phyloP scores from a whole-genome alignment of 2,888 invertebrate species.

The Pteria penguin region DNA sequence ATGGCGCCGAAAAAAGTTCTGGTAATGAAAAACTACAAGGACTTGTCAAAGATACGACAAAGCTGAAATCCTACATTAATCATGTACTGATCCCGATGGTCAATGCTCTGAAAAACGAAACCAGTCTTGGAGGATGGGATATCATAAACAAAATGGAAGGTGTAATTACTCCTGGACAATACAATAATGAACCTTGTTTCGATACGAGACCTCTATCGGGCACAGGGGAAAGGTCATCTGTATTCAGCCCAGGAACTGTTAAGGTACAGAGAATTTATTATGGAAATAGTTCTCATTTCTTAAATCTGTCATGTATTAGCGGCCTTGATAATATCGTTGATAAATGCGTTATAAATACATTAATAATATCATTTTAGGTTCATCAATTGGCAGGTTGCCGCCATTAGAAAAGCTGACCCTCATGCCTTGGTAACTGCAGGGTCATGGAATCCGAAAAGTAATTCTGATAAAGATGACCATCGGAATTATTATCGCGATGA shows the following conservation, averaged over 20 bases:
- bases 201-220: slow-evolving; percentile 47
- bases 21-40: slow-evolving; percentile 37
- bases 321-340: neutral
- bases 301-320: neutral
- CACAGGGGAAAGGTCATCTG: slow-evolving; percentile 58
- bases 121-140: slow-evolving; percentile 61
- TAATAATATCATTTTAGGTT: slow-evolving; percentile 42
- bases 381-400: slow-evolving; percentile 62
- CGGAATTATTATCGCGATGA: slow-evolving; percentile 58
- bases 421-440: slow-evolving; percentile 58
- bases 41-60: slow-evolving; percentile 49
- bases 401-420: slow-evolving; percentile 54
- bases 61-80: slow-evolving; percentile 58
- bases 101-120: slow-evolving; percentile 51
- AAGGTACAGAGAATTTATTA: slow-evolving; percentile 41
- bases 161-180: slow-evolving; percentile 33
- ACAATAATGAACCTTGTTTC: slow-evolving; percentile 51
- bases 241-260: slow-evolving; percentile 39
- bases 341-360: neutral
- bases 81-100: slow-evolving; percentile 58
- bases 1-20: slow-evolving; percentile 48
- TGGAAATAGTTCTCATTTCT: neutral
- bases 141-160: slow-evolving; percentile 63
- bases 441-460: slow-evolving; percentile 55
- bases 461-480: slow-evolving; percentile 50